Percentiles rank a stretch among this genome's conserved stretches.
phyloP scores from a whole-genome alignment of 2,797 vertebrate genomes.

The Clarias pachynema region DNA sequence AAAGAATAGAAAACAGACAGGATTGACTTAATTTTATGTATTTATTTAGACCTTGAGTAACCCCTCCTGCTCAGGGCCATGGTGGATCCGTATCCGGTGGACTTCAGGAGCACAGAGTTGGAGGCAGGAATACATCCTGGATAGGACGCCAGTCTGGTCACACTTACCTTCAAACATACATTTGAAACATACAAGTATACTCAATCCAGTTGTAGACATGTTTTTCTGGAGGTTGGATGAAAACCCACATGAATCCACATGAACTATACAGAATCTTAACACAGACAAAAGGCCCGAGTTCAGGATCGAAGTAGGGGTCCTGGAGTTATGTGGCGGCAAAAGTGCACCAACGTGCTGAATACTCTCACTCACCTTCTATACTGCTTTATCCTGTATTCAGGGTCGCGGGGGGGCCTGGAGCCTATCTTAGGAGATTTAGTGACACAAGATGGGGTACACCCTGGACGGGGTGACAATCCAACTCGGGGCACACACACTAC shows the following conservation, averaged over 20 bases:
- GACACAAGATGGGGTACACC: too few relatives aligned
- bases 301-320: not conserved
- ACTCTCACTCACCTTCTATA: too few relatives aligned
- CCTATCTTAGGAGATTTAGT: too few relatives aligned
- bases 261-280: not conserved
- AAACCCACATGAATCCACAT: not conserved
- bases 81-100: not conserved
- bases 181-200: too few relatives aligned
- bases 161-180: not conserved
- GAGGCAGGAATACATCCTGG: not conserved
- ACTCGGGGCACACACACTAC: too few relatives aligned
- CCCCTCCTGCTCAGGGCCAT: not conserved
- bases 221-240: not conserved
- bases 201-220: too few relatives aligned
- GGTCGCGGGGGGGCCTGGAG: too few relatives aligned
- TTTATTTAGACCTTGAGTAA: not conserved
- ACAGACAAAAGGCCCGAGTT: not conserved
- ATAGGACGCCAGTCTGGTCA: not conserved
- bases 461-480: too few relatives aligned
- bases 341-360: not conserved
- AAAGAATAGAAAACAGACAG: not conserved
- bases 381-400: too few relatives aligned
- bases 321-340: not conserved
- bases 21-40: not conserved
- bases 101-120: too few relatives aligned